These are phyloP conservation scores for Scomberomorus guttatus DNA, from an alignment of 2,797 vertebrate genomes.

Conservation along the genomic window DNA sequence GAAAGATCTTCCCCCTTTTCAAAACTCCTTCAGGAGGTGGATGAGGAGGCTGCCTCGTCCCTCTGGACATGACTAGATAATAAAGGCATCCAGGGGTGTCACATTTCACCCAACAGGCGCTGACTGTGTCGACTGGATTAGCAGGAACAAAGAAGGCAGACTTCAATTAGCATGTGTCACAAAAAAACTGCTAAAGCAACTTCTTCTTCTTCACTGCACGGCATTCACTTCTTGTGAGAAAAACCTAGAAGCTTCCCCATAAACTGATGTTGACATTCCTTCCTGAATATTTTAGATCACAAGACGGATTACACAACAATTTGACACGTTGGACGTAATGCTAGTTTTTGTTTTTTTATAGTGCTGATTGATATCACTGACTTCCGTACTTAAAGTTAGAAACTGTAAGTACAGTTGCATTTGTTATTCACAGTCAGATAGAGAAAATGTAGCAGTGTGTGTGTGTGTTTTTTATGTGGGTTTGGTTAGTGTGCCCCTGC, in stretches of 20 bases:
- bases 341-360: neutral
- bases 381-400: neutral
- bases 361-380: neutral
- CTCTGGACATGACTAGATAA: slow-evolving; percentile 23
- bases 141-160: slow-evolving; percentile 4
- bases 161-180: neutral
- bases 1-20: slow-evolving; percentile 6
- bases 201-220: neutral
- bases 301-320: slow-evolving; percentile 27
- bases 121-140: neutral
- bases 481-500: neutral
- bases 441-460: neutral
- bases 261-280: slow-evolving; percentile 9
- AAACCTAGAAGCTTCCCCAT: slow-evolving; percentile 27
- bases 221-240: neutral
- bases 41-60: slow-evolving; percentile 3
- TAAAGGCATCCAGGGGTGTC: slow-evolving; percentile 29
- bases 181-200: neutral
- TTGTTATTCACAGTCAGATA: neutral
- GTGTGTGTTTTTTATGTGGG: neutral
- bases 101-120: slow-evolving; percentile 28
- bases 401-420: too few species aligned
- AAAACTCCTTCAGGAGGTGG: neutral
- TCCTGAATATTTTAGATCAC: slow-evolving; percentile 40
- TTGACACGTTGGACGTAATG: neutral